phyloP scores from a whole-genome alignment of 2,797 vertebrate species.

The Caiman crocodilus region DNA sequence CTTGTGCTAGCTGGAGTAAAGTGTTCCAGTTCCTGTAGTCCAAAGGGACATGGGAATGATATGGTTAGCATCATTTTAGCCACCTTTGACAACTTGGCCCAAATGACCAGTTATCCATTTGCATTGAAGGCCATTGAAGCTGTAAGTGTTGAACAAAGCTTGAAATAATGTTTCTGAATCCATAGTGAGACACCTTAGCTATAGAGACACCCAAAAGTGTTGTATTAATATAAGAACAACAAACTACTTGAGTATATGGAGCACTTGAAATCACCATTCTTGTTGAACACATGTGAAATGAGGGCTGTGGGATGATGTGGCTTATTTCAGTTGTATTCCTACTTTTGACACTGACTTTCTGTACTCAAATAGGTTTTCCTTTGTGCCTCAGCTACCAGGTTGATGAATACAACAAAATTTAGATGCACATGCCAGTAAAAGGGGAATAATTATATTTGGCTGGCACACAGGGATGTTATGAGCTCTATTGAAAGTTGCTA shows the following conservation, averaged over 20 bases:
- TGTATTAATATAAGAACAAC: background rate
- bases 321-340: background rate
- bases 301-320: too few species aligned
- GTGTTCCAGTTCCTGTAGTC: too few species aligned
- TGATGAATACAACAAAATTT: background rate
- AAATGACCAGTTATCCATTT: too few species aligned
- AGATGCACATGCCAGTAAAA: background rate
- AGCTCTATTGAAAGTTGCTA: background rate
- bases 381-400: background rate
- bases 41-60: too few species aligned
- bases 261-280: background rate
- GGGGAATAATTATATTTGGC: background rate
- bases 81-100: too few species aligned
- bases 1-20: too few species aligned
- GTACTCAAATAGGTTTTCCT: background rate
- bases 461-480: background rate
- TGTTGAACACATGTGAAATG: background rate
- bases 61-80: too few species aligned
- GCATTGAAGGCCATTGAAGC: too few species aligned
- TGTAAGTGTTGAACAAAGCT: background rate
- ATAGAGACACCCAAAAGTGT: background rate
- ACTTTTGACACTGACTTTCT: background rate
- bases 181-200: background rate
- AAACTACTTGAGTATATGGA: background rate
- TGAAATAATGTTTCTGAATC: background rate